Evolutionary conservation across 2,797 vertebrate genomes (phyloP).

Genomic region (Rhodeus uyekii): DNA sequence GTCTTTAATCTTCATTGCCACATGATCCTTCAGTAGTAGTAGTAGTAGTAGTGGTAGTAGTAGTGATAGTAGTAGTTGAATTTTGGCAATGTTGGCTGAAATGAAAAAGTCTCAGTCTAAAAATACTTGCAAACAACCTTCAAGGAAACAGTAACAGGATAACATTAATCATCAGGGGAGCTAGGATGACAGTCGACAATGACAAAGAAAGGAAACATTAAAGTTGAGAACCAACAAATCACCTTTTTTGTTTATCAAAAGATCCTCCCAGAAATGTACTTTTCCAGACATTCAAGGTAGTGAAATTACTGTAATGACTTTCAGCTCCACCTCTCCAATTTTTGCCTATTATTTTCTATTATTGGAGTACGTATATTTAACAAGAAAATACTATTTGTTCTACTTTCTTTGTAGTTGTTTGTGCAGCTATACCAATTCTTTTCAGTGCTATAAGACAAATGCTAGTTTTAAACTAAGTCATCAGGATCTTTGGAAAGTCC

Average conservation of each 20-base stretch:
- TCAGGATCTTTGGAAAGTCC: neutral
- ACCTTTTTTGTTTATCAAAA: constrained; percentile 71
- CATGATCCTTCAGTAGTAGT: neutral
- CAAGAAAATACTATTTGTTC: neutral
- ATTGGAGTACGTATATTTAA: neutral
- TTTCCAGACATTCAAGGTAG: constrained; percentile 46
- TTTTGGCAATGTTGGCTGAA: neutral
- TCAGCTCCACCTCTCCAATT: no score
- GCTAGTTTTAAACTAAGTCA: no score
- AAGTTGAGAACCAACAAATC: constrained; percentile 58
- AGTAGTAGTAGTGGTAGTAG: no score
- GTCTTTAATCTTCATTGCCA: neutral
- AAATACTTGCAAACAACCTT: constrained; percentile 42
- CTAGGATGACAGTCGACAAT: constrained; percentile 50
- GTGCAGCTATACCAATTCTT: no score
- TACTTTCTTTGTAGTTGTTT: neutral
- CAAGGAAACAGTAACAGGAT: constrained; percentile 57
- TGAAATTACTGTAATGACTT: constrained; percentile 1
- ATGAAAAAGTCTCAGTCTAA: constrained; percentile 36
- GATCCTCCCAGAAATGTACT: constrained; percentile 45
- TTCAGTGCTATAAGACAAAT: no score
- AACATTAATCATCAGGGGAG: constrained; percentile 70
- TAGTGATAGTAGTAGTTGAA: no score
- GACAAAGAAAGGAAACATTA: constrained; percentile 73
- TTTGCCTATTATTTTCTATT: no score